These are phyloP conservation scores for Spodoptera litura DNA, from an alignment of 1,140 invertebrate genomes.

Conservation along the genomic window DNA sequence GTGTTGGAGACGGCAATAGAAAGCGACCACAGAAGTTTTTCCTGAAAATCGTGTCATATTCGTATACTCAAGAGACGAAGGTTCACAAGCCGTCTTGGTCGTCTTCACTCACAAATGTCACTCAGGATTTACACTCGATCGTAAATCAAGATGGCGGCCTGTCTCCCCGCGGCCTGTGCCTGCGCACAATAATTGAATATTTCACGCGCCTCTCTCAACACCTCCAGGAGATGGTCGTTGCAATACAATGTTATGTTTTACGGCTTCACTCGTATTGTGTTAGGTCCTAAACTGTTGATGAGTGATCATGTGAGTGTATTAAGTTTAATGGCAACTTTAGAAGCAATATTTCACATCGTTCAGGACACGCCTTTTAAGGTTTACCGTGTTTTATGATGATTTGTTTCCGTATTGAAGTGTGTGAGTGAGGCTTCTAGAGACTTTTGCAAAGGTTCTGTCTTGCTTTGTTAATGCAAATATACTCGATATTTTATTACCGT, in stretches of 20 bases:
- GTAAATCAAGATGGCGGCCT: conserved; percentile 84
- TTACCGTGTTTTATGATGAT: conserved; percentile 84
- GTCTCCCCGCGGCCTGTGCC: conserved; percentile 71
- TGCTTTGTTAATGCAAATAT: background rate
- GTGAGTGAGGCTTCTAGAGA: background rate
- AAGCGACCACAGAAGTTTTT: conserved; percentile 68
- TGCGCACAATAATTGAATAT: conserved; percentile 85
- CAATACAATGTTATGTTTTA: conserved; percentile 84
- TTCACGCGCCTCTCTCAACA: conserved; percentile 84
- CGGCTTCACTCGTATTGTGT: conserved; percentile 79
- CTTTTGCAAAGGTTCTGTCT: too few relatives aligned
- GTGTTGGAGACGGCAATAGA: conserved; percentile 47
- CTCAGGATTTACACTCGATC: conserved; percentile 81
- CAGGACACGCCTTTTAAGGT: conserved; percentile 74
- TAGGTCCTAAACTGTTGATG: conserved; percentile 85
- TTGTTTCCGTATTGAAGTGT: conserved; percentile 82
- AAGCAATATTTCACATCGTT: conserved; percentile 84
- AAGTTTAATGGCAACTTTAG: conserved; percentile 84
- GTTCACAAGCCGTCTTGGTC: conserved; percentile 68
- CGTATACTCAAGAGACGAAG: conserved; percentile 58
- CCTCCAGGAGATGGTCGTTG: conserved; percentile 72
- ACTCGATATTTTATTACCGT: background rate
- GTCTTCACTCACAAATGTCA: conserved; percentile 82
- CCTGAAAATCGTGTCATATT: conserved; percentile 75
- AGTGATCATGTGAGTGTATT: conserved; percentile 83